Evolutionary conservation across 2,888 invertebrate species (phyloP).

Genomic region (Automeris io): DNA sequence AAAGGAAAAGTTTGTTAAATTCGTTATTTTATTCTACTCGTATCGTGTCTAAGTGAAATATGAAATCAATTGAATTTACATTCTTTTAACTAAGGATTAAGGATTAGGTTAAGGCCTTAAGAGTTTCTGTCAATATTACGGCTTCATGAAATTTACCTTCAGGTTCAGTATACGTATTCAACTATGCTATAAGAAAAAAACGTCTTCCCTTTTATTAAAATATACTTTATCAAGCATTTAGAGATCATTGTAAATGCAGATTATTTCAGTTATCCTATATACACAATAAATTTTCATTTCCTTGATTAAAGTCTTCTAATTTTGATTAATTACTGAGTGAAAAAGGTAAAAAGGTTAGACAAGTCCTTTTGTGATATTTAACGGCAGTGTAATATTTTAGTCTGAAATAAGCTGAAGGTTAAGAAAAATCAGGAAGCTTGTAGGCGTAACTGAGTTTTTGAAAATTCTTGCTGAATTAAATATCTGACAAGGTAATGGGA

Average conservation of each 20-base stretch:
- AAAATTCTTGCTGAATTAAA: background rate
- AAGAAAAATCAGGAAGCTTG: background rate
- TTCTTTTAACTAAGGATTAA: too few relatives aligned
- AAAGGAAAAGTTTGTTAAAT: conserved; percentile 21
- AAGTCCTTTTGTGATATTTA: background rate
- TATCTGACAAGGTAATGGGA: background rate
- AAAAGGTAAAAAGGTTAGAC: conserved; percentile 12
- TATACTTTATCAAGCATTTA: too few relatives aligned
- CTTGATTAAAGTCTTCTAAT: conserved; percentile 20
- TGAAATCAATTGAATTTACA: too few relatives aligned
- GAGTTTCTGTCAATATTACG: too few relatives aligned
- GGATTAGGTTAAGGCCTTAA: too few relatives aligned
- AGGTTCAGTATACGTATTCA: too few relatives aligned
- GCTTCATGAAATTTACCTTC: too few relatives aligned
- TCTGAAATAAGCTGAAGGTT: background rate
- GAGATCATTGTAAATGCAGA: too few relatives aligned
- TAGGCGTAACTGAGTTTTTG: background rate
- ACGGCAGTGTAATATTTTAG: background rate
- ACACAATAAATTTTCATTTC: conserved; percentile 16
- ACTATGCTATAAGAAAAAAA: too few relatives aligned
- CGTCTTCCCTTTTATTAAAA: too few relatives aligned
- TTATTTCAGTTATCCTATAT: conserved; percentile 9
- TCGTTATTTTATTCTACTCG: too few relatives aligned
- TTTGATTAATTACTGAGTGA: conserved; percentile 19
- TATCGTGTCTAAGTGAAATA: too few relatives aligned